These are phyloP conservation scores for Trissolcus basalis DNA, from an alignment of 1,140 invertebrate genomes.

Conservation along the genomic window DNA sequence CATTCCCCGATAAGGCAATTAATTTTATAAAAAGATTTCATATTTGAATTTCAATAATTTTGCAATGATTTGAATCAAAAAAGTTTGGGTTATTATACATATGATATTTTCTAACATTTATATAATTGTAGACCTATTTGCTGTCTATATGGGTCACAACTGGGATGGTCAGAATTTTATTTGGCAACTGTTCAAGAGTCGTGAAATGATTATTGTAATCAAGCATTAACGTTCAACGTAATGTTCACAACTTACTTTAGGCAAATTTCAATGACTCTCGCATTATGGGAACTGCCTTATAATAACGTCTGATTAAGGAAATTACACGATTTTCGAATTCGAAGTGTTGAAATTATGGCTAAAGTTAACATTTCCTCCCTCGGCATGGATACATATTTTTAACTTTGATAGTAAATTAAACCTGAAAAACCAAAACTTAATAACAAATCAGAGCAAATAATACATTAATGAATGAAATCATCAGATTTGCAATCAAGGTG, in stretches of 20 bases:
- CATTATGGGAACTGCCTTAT: constrained; percentile 17
- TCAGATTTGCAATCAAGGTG: too few relatives aligned
- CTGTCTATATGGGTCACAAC: constrained; percentile 18
- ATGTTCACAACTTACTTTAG: constrained; percentile 17
- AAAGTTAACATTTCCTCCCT: not conserved
- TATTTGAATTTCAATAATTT: too few relatives aligned
- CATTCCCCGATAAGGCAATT: too few relatives aligned
- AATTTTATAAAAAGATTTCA: too few relatives aligned
- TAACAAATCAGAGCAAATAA: too few relatives aligned
- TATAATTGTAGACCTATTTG: constrained; percentile 26
- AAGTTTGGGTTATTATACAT: too few relatives aligned
- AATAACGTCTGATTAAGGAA: constrained; percentile 29
- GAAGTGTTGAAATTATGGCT: constrained; percentile 1
- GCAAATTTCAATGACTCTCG: constrained; percentile 25
- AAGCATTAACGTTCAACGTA: constrained; percentile 30
- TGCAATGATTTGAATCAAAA: too few relatives aligned
- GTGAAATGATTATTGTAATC: constrained; percentile 38
- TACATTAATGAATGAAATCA: too few relatives aligned
- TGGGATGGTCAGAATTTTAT: constrained; percentile 37
- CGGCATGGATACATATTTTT: not conserved
- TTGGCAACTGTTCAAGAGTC: constrained; percentile 15
- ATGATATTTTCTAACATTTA: not conserved
- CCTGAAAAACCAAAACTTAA: too few relatives aligned
- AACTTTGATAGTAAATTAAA: too few relatives aligned
- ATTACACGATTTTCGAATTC: constrained; percentile 16